These are phyloP conservation scores for Clarias fuscus DNA, from an alignment of 2,797 vertebrate species.

Conservation along the genomic window DNA sequence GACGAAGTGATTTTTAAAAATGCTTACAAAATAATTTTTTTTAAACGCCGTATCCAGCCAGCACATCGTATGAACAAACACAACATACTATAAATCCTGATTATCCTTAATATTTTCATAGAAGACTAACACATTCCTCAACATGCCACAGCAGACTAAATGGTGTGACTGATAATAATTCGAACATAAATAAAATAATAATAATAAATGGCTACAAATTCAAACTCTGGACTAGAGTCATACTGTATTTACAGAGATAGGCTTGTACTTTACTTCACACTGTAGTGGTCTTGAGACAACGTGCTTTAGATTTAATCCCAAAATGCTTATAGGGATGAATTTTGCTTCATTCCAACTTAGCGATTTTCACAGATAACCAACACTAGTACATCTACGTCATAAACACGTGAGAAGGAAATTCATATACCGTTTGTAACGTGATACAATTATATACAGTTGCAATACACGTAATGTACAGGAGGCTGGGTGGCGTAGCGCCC, in stretches of 20 bases:
- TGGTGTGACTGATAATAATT: background rate
- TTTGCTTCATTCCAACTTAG: background rate
- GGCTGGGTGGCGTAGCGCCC: too few relatives aligned
- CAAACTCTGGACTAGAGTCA: background rate
- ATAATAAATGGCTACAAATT: background rate
- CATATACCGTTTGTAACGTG: background rate
- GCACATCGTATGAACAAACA: background rate
- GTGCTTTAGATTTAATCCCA: background rate
- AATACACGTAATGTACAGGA: too few relatives aligned
- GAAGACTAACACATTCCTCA: slow-evolving; percentile 3
- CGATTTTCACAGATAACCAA: background rate
- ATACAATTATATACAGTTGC: background rate
- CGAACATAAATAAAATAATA: background rate
- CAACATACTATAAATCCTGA: background rate
- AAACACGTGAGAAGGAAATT: background rate
- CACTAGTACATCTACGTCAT: background rate
- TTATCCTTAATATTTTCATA: background rate
- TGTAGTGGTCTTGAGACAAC: background rate
- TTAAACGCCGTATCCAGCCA: background rate
- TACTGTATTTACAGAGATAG: background rate
- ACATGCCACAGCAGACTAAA: background rate
- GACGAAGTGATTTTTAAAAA: background rate
- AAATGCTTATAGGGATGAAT: background rate
- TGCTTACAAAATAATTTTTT: background rate
- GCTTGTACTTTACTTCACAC: background rate